A percentile compares a stretch with the other conserved stretches of the same genome.
Conservation (phyloP, 2,113 vertebrate genomes). For the Alethe castanea region DNA sequence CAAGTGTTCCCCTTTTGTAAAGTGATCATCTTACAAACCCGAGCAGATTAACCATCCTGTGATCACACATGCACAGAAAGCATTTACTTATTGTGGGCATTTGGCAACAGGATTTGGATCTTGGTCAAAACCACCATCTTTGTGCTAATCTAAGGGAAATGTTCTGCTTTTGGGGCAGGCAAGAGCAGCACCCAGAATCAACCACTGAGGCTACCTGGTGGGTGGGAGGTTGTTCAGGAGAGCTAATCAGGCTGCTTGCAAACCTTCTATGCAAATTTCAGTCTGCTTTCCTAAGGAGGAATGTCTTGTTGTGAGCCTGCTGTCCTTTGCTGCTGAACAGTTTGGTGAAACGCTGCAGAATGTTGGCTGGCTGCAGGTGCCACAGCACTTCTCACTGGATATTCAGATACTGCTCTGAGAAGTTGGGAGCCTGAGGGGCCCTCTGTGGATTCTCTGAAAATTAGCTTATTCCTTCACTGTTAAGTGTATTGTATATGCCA, state of each 20-base stretch:
- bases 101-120: background rate
- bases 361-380: background rate
- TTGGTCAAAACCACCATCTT: background rate
- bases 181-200: background rate
- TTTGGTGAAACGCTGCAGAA: background rate
- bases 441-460: slow-evolving; percentile 27
- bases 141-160: background rate
- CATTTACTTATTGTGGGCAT: background rate
- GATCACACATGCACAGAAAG: background rate
- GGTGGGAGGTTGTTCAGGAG: background rate
- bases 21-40: background rate
- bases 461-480: slow-evolving; percentile 51
- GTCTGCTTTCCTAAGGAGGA: background rate
- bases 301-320: background rate
- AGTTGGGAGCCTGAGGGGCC: background rate
- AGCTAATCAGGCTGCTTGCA: background rate
- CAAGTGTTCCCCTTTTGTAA: background rate
- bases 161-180: background rate
- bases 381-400: background rate
- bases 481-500: slow-evolving; percentile 38
- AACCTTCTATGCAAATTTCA: background rate
- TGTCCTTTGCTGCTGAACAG: background rate
- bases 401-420: background rate
- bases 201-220: background rate
- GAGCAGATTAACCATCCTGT: background rate